Conservation (phyloP, 2,797 vertebrate species). For the Mormyrops boulengeri region DNA sequence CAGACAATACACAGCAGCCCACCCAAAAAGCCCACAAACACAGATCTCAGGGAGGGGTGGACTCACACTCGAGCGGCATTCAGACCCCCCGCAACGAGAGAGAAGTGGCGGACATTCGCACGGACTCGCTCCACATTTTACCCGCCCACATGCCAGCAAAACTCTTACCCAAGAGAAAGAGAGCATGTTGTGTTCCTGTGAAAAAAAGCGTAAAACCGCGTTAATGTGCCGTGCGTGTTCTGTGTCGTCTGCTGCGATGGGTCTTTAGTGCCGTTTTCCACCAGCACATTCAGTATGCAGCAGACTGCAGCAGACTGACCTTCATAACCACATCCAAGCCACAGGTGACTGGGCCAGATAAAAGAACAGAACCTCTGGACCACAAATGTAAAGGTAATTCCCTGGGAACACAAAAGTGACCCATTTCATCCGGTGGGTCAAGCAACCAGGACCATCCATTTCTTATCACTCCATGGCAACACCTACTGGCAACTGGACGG, state of each 20-base stretch:
- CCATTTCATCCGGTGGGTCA: neutral
- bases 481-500: neutral
- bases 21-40: neutral
- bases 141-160: neutral
- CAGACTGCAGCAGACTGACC: neutral
- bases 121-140: neutral
- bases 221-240: neutral
- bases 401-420: neutral
- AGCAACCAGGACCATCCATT: neutral
- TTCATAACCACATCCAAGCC: neutral
- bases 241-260: neutral
- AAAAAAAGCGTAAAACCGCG: neutral
- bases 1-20: neutral
- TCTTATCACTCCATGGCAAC: neutral
- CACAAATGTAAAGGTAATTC: neutral
- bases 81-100: neutral
- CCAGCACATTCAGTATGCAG: neutral
- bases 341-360: neutral
- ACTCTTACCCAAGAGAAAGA: neutral
- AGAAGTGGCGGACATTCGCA: constrained; percentile 10
- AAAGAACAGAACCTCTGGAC: neutral
- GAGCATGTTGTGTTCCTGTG: neutral
- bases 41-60: neutral
- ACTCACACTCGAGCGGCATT: neutral
- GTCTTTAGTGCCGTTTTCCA: neutral